Evolutionary conservation across 2,797 vertebrate species (phyloP).

Genomic region (Hoplostethus atlanticus): DNA sequence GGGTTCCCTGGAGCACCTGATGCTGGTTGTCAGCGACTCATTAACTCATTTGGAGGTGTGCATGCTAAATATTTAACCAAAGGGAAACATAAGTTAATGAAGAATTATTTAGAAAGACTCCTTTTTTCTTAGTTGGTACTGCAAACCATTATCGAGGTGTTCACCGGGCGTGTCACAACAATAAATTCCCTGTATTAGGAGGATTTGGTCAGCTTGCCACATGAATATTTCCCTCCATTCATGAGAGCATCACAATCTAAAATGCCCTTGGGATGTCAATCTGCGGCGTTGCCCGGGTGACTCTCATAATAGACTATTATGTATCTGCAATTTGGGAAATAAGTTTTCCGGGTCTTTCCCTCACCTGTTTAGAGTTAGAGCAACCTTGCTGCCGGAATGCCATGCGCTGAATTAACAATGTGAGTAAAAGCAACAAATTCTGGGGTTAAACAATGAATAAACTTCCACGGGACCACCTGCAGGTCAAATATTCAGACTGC

Average conservation of each 20-base stretch:
- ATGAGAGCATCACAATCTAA: conserved; percentile 24
- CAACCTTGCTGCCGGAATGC: conserved; percentile 12
- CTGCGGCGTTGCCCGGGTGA: neutral
- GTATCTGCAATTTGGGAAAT: conserved; percentile 30
- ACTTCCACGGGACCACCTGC: neutral
- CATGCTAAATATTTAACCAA: conserved; percentile 9
- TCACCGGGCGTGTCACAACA: conserved; percentile 21
- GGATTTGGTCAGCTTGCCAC: conserved; percentile 30
- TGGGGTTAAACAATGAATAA: conserved; percentile 18
- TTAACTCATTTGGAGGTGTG: neutral
- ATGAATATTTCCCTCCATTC: conserved; percentile 27
- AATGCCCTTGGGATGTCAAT: conserved; percentile 21
- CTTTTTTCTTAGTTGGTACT: conserved; percentile 4
- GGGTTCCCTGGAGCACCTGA: neutral
- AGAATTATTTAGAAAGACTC: neutral
- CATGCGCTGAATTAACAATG: conserved; percentile 31
- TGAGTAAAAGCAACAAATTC: conserved; percentile 8
- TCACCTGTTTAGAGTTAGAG: conserved; percentile 14
- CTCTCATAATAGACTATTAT: conserved; percentile 31
- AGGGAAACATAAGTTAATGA: neutral
- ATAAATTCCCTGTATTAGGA: conserved; percentile 14
- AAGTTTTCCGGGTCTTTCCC: conserved; percentile 13
- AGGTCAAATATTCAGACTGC: neutral
- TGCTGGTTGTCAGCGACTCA: neutral
- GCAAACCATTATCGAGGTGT: conserved; percentile 19